Conservation (phyloP, 2,797 vertebrate species). For the Pseudochirops corinnae region DNA sequence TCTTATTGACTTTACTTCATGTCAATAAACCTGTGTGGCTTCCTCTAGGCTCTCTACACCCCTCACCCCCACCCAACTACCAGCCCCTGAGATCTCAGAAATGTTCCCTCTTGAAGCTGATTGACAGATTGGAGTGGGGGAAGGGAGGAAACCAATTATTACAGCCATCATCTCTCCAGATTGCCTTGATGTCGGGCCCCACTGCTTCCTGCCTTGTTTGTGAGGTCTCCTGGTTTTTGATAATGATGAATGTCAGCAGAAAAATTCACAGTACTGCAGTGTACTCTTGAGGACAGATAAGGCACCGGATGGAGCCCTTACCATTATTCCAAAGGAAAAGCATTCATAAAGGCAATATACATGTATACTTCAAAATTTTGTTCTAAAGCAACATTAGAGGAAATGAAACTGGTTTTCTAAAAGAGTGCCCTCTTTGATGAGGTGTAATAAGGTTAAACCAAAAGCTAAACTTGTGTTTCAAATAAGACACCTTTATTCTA, state of each 20-base stretch:
- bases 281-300: background rate
- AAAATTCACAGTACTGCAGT: conserved; percentile 13
- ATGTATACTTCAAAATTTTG: conserved; percentile 33
- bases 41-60: background rate
- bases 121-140: background rate
- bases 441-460: conserved; percentile 72
- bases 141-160: background rate
- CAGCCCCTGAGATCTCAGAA: conserved; percentile 22
- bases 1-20: conserved; percentile 31
- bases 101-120: background rate
- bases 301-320: background rate
- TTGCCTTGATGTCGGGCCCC: background rate
- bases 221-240: background rate
- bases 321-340: conserved; percentile 16
- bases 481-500: conserved; percentile 78
- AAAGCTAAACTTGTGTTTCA: conserved; percentile 78
- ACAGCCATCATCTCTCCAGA: background rate
- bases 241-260: conserved; percentile 37
- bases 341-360: conserved; percentile 18
- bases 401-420: conserved; percentile 60
- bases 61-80: background rate
- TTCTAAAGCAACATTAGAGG: conserved; percentile 65
- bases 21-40: conserved; percentile 4
- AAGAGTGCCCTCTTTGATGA: conserved; percentile 59
- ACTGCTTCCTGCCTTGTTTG: background rate